Evolutionary conservation across 2,797 vertebrate genomes (phyloP).

Genomic region (Vireo griseus): DNA sequence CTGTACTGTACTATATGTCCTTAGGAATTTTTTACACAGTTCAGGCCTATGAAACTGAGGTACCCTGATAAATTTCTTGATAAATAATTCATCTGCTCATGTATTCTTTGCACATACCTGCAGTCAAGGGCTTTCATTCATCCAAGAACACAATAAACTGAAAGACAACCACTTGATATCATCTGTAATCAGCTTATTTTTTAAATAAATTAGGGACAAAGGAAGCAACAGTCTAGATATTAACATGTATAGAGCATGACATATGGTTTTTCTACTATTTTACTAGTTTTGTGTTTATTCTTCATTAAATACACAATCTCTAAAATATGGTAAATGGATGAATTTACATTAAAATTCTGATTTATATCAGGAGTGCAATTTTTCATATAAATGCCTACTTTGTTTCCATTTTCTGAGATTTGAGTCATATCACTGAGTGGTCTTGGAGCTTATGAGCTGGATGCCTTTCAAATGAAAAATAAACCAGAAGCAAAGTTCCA

Average conservation of each 20-base stretch:
- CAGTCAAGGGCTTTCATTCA: background rate
- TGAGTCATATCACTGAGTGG: background rate
- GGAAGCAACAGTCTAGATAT: background rate
- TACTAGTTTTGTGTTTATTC: background rate
- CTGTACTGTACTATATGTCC: background rate
- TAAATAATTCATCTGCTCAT: background rate
- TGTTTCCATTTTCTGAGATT: conserved; percentile 3
- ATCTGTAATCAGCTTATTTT: background rate
- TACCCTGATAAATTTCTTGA: background rate
- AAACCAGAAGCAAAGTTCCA: conserved; percentile 45
- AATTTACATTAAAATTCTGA: background rate
- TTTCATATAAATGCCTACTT: background rate
- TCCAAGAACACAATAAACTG: background rate
- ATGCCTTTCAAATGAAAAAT: conserved; percentile 48
- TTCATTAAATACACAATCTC: background rate
- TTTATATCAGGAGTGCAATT: background rate
- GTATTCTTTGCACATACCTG: background rate
- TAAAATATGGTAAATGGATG: background rate
- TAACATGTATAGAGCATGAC: background rate
- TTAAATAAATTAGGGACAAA: background rate
- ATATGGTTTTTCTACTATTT: background rate
- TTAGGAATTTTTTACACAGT: background rate
- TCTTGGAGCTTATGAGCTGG: conserved; percentile 2
- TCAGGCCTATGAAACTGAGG: background rate
- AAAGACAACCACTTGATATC: background rate